A percentile compares a stretch with the other conserved stretches of the same genome.
These are phyloP conservation scores for Radopholus similis DNA, from an alignment of 1,140 invertebrate species.

Conservation along the genomic window DNA sequence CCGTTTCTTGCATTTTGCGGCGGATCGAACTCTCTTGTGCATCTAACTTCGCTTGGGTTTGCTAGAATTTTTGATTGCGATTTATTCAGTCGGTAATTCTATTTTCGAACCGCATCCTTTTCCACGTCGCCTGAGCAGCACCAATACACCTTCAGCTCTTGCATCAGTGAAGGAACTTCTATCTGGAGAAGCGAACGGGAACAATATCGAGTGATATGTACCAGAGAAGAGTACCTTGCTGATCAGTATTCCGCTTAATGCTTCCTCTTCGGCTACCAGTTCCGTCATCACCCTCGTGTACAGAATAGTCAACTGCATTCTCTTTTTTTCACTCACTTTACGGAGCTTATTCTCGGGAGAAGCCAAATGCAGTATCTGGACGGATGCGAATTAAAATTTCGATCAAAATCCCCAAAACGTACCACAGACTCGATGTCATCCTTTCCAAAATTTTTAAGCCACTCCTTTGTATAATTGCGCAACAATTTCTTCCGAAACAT, in stretches of 20 bases:
- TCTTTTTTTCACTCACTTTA: slow-evolving; percentile 41
- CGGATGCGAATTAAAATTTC: neutral
- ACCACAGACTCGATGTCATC: neutral
- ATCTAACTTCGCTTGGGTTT: slow-evolving; percentile 25
- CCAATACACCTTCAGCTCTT: slow-evolving; percentile 34
- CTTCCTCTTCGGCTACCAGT: slow-evolving; percentile 21
- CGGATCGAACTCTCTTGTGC: slow-evolving; percentile 7
- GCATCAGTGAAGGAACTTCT: slow-evolving; percentile 38
- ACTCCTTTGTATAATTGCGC: neutral
- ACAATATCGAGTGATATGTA: neutral
- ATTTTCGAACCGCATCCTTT: slow-evolving; percentile 18
- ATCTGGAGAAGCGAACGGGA: slow-evolving; percentile 38
- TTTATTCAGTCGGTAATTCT: neutral
- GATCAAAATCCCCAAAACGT: neutral
- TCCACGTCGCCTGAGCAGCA: slow-evolving; percentile 23
- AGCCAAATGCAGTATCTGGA: slow-evolving; percentile 29
- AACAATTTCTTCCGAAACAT: neutral
- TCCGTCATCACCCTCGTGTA: slow-evolving; percentile 27
- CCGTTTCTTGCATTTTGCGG: neutral
- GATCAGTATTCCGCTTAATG: slow-evolving; percentile 25
- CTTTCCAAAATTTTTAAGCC: neutral
- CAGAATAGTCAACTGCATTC: slow-evolving; percentile 24
- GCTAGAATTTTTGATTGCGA: slow-evolving; percentile 6
- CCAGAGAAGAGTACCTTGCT: neutral
- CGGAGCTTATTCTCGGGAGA: slow-evolving; percentile 10